phyloP scores from a whole-genome alignment of 2,888 invertebrate species.

The Octonoba sinensis region DNA sequence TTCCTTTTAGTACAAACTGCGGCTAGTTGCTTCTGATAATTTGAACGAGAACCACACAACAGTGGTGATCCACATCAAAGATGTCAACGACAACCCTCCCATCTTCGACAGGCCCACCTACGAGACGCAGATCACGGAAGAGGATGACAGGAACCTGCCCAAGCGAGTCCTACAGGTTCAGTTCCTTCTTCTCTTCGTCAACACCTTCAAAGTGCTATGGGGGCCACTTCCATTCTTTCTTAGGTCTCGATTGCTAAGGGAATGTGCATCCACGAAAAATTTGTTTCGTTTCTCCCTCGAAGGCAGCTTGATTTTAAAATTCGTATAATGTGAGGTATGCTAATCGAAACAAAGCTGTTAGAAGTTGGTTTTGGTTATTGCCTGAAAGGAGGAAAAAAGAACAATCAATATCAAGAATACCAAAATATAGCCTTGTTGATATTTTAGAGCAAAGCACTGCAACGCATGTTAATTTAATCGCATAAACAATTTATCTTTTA shows the following conservation, averaged over 20 bases:
- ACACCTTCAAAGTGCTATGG: background rate
- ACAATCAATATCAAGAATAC: too few relatives aligned
- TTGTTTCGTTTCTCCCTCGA: background rate
- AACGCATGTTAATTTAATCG: too few relatives aligned
- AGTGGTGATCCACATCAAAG: conserved; percentile 96
- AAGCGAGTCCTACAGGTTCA: conserved; percentile 90
- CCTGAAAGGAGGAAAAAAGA: too few relatives aligned
- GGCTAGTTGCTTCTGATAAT: conserved; percentile 94
- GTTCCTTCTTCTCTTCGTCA: conserved; percentile 13
- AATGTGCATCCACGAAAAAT: background rate
- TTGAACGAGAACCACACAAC: conserved; percentile 97
- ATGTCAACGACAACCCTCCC: conserved; percentile 98
- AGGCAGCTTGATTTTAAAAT: background rate
- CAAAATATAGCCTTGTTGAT: too few relatives aligned
- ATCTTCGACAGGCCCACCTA: conserved; percentile 95
- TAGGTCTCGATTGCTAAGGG: background rate
- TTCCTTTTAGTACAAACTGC: conserved; percentile 85
- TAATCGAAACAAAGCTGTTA: too few relatives aligned
- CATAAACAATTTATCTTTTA: too few relatives aligned
- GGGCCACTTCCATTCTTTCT: background rate
- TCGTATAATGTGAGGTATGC: too few relatives aligned
- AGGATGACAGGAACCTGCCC: conserved; percentile 93
- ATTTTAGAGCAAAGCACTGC: too few relatives aligned
- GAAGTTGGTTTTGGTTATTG: too few relatives aligned
- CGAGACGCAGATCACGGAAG: conserved; percentile 94